Percentiles rank a stretch among this genome's conserved stretches.
phyloP scores from a whole-genome alignment of 64 coral and sea anemone genomes.

The Montipora foliosa region DNA sequence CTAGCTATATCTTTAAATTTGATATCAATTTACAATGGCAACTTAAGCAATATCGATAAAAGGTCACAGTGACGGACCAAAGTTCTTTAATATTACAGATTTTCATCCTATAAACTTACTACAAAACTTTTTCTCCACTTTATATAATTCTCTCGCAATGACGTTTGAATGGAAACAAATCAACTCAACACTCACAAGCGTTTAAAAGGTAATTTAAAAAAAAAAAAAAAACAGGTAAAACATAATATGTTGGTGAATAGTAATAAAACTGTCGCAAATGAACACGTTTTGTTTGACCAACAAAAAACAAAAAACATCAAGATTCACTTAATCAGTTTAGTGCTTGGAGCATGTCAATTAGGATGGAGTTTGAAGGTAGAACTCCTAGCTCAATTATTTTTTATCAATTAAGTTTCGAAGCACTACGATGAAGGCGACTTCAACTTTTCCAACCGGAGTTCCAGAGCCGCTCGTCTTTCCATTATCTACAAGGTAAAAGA shows the following conservation, averaged over 20 bases:
- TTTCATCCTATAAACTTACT: neutral
- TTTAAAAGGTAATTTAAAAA: constrained; percentile 3
- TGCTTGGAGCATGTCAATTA: neutral
- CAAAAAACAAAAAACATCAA: neutral
- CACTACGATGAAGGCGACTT: constrained; percentile 18
- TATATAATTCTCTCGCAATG: constrained; percentile 31
- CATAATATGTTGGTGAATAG: neutral
- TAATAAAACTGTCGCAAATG: neutral
- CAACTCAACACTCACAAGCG: neutral
- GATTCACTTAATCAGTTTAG: neutral
- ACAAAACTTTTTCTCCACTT: neutral
- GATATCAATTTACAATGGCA: neutral
- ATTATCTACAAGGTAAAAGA: constrained; percentile 41
- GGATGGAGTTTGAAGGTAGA: neutral
- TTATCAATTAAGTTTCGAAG: neutral
- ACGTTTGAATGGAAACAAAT: neutral
- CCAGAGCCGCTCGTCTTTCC: constrained; percentile 58
- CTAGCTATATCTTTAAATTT: neutral
- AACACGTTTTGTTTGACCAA: neutral
- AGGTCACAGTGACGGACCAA: neutral
- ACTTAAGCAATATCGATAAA: neutral
- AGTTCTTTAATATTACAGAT: neutral
- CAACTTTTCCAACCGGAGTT: constrained; percentile 39
- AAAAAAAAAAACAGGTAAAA: constrained; percentile 15
- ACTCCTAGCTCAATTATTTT: neutral